Evolutionary conservation across 2,888 invertebrate genomes (phyloP), one percentile per base, ranked within the genome.

Genomic region (Laspeyria flexula): DNA sequence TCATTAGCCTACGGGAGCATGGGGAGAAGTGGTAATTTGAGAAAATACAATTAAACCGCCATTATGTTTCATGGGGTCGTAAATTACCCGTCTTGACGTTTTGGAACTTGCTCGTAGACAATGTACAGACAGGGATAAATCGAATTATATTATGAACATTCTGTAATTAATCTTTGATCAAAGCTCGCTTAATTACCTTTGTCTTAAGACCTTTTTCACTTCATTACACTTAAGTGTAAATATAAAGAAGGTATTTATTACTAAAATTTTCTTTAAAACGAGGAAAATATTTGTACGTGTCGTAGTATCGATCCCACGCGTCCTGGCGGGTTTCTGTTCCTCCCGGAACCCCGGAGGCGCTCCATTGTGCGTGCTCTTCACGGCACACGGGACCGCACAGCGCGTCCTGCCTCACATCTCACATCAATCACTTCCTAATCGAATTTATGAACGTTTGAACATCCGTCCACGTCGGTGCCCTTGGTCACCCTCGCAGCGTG

Each of bases 381-480:
- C 25, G 63, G 71, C 63, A 41, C 53, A 58, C 58, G 60, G 29
- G 65, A 73, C 71, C 74, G 64, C 75, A 72, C 74, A 74, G 62
- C 52, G 57, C 52, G 72, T 49, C 39, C 60, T 70, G 60, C 64
- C 54, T 69, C 68, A 64, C 75, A 79, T 83, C 54, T 69, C 68
- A 65, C 75, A 79, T 83, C 81, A 86, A 87, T 88, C 87, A 86
- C 73, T 73, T 79, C 75, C 80, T 86, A 83, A 87, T 86, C 81
- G 81, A 85, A 84, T 86, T 81, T 83, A 84, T 81, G 69, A 83
- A 75, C 79, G 73, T 75, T 77, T 73, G 75, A 76, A 75, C 53
- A 71, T 73, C 56, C 53, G 46, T 62, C 48, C 43, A 44, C 67
- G 71, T 66, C 72, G 62, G 55, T 47, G 31, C 49, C 51, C 48